These are phyloP conservation scores for Nannoperca australis DNA, from an alignment of 2,797 vertebrate genomes.

Conservation along the genomic window DNA sequence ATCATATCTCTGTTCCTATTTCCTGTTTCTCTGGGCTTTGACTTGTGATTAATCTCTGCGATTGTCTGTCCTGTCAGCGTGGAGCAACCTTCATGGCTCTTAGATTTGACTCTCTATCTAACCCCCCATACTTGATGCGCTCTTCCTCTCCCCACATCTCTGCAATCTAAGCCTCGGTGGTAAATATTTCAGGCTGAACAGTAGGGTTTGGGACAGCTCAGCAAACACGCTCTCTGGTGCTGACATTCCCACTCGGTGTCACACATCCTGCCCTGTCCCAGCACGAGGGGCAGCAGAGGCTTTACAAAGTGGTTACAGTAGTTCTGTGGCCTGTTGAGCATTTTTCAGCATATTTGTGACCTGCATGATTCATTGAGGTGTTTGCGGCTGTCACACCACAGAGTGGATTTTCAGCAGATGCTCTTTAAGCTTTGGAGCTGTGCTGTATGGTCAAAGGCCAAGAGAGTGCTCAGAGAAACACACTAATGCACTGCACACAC, in stretches of 20 bases:
- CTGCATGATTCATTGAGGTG: conserved; percentile 61
- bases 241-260: conserved; percentile 47
- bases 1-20: conserved; percentile 12
- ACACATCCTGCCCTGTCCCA: conserved; percentile 16
- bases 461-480: not conserved
- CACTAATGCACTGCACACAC: conserved; percentile 1
- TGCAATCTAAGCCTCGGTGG: conserved; percentile 4
- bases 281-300: conserved; percentile 40
- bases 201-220: conserved; percentile 45
- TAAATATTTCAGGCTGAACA: conserved; percentile 63
- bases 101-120: conserved; percentile 25
- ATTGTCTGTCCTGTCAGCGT: conserved; percentile 5
- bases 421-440: conserved; percentile 32
- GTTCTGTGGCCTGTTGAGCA: conserved; percentile 26
- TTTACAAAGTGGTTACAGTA: conserved; percentile 41
- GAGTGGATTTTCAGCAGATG: conserved; percentile 21
- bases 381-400: conserved; percentile 32
- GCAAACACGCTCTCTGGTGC: conserved; percentile 31
- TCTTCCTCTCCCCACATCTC: conserved; percentile 20
- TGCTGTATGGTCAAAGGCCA: conserved; percentile 35
- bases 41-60: conserved; percentile 28
- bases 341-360: conserved; percentile 36
- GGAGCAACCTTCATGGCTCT: conserved; percentile 18
- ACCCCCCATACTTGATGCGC: not conserved
- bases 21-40: conserved; percentile 28